These are phyloP conservation scores for Delphinapterus leucas DNA, from an alignment of 2,113 vertebrate species.

Conservation along the genomic window DNA sequence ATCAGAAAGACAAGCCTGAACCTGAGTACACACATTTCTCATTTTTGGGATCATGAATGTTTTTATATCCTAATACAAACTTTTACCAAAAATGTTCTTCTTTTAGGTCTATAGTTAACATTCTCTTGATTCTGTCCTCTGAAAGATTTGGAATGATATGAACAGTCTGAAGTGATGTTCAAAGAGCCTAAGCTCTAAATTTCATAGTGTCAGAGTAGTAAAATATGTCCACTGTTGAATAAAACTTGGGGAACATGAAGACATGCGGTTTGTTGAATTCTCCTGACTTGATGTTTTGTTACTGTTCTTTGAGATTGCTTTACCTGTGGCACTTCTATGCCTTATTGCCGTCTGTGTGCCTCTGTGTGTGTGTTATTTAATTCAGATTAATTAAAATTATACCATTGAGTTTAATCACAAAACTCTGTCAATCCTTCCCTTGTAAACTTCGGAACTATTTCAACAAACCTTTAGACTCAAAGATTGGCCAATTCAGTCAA, in stretches of 20 bases:
- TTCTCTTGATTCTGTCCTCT: neutral
- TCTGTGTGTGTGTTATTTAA: neutral
- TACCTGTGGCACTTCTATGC: neutral
- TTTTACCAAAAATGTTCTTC: neutral
- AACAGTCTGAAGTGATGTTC: neutral
- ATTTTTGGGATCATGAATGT: neutral
- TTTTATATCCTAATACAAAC: slow-evolving; percentile 11
- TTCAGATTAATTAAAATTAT: neutral
- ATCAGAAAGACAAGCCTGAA: neutral
- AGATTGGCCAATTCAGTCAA: neutral
- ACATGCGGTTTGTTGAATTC: neutral
- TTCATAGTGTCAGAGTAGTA: neutral
- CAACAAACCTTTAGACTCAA: neutral
- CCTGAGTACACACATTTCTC: neutral
- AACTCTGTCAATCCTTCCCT: neutral
- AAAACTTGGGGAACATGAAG: neutral
- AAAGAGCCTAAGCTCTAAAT: neutral
- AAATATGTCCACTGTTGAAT: neutral
- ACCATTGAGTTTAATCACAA: neutral
- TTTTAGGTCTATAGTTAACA: neutral
- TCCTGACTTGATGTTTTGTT: neutral
- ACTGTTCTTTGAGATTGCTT: neutral
- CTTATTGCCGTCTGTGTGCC: neutral
- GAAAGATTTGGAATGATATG: neutral
- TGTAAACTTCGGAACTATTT: neutral